A percentile compares a stretch with the other conserved stretches of the same genome.
phyloP scores from a whole-genome alignment of 2,888 invertebrate genomes.

The Ecliptopera silaceata region DNA sequence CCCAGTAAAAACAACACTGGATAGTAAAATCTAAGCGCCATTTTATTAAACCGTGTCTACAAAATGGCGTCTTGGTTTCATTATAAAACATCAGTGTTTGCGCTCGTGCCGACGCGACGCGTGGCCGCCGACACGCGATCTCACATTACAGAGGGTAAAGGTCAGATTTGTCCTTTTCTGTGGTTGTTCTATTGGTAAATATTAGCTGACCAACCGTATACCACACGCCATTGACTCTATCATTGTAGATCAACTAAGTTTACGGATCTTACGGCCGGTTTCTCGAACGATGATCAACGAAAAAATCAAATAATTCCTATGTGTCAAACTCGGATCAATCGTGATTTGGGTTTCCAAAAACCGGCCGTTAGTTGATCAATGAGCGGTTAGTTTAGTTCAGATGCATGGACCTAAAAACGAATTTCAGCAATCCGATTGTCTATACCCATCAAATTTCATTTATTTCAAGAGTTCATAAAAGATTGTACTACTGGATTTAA shows the following conservation, averaged over 20 bases:
- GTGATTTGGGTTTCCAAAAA: too few relatives aligned
- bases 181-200: slow-evolving; percentile 19
- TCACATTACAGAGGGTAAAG: slow-evolving; percentile 24
- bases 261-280: background rate
- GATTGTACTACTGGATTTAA: too few relatives aligned
- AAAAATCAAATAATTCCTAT: background rate
- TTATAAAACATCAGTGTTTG: slow-evolving; percentile 59
- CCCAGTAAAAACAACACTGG: slow-evolving; percentile 16
- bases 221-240: background rate
- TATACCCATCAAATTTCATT: too few relatives aligned
- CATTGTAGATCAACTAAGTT: too few relatives aligned
- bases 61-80: slow-evolving; percentile 56
- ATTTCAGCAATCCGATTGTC: too few relatives aligned
- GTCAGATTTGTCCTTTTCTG: slow-evolving; percentile 30
- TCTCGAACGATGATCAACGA: background rate
- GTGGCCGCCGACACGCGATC: slow-evolving; percentile 49
- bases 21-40: slow-evolving; percentile 8
- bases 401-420: too few relatives aligned
- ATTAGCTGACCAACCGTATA: background rate
- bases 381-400: too few relatives aligned
- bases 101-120: slow-evolving; percentile 49
- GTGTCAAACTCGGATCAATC: too few relatives aligned
- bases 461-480: too few relatives aligned
- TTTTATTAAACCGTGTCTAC: slow-evolving; percentile 36
- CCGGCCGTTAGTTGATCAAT: too few relatives aligned